Base-by-base conservation (phyloP, 1,140 invertebrate species). In the Dendrolimus punctatus region DNA sequence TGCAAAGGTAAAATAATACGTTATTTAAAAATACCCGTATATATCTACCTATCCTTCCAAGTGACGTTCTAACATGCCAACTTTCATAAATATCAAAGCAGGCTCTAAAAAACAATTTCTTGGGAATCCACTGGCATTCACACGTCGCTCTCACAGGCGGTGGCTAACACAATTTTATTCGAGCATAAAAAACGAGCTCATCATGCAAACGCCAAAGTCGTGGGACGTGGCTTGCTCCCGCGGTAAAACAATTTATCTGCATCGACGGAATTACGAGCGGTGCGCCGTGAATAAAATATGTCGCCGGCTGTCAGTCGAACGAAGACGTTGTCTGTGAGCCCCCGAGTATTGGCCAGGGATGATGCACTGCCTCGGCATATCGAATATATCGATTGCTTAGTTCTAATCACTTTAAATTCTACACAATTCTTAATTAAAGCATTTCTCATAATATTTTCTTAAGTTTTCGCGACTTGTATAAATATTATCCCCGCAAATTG, bases 241-340 rank as follows among this genome's bases (percentile, higher is more conserved):
- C 79, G 81, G 72, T 84, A 82, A 84, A 85, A 85, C 79, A 85
- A 85, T 85, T 85, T 84, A 85, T 85, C 80, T 85, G 80, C 80
- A 78, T 84, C 80, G 82, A 82, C 80, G 77, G 82, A 64, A 77
- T 82, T 82, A 78, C 79, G 81, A 68, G 76, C 80, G 71, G 57
- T 68, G 80, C 71, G 74, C 64, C 55, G 59, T 85, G 82, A 85
- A 85, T 85, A 85, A 85, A 80, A 85, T 84, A 85, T 85, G 82
- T 85, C 82, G 77, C 71, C 70, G 80, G 54, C 80, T 80, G 82
- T 83, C 80, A 83, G 58, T 76, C 71, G 44, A 51, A 70, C 49
- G 59, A 74, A 76, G 70, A 81, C 64, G 68, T 70, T 60, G 55
- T 61, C 62, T 64, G 51, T 39, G 45, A 51, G 50, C 46, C 42